Evolutionary conservation across 37 sponge, comb jelly and placozoan genomes (phyloP).

Genomic region (Corticium candelabrum): DNA sequence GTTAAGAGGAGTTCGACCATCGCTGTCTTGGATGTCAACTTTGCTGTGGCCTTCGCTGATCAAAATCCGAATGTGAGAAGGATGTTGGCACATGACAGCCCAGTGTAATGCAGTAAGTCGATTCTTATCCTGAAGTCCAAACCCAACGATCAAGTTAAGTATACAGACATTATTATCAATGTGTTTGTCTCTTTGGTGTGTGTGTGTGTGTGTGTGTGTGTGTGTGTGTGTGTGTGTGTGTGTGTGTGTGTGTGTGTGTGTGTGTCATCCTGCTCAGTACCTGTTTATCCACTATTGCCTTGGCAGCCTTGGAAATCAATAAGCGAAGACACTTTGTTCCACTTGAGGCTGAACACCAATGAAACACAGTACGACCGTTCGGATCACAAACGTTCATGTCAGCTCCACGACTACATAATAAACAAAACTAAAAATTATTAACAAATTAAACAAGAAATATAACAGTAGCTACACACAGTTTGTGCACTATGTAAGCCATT

Average conservation of each 20-base stretch:
- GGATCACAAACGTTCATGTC: constrained; percentile 27
- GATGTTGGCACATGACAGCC: constrained; percentile 78
- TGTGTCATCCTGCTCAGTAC: no score
- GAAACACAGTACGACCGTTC: constrained; percentile 47
- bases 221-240: constrained; percentile 5
- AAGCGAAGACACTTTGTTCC: constrained; percentile 52
- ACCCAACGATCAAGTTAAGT: not conserved
- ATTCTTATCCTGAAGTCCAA: constrained; percentile 36
- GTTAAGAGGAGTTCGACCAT: constrained; percentile 60
- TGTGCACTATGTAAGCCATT: not conserved
- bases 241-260: constrained; percentile 1
- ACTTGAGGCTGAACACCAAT: constrained; percentile 62
- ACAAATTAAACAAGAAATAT: no score
- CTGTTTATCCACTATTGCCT: no score
- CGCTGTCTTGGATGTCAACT: constrained; percentile 27
- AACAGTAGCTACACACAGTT: not conserved
- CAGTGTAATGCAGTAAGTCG: constrained; percentile 65
- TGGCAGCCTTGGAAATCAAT: no score
- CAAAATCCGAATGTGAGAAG: constrained; percentile 42
- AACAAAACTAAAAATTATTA: not conserved
- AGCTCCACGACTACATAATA: constrained; percentile 33
- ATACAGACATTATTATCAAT: not conserved
- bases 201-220: constrained; percentile 5
- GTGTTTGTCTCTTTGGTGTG: no score
- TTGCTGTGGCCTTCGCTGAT: constrained; percentile 33